A percentile compares a stretch with the other conserved stretches of the same genome.
Evolutionary conservation across 2,797 vertebrate genomes (phyloP).

Genomic region (Liparis tanakae): DNA sequence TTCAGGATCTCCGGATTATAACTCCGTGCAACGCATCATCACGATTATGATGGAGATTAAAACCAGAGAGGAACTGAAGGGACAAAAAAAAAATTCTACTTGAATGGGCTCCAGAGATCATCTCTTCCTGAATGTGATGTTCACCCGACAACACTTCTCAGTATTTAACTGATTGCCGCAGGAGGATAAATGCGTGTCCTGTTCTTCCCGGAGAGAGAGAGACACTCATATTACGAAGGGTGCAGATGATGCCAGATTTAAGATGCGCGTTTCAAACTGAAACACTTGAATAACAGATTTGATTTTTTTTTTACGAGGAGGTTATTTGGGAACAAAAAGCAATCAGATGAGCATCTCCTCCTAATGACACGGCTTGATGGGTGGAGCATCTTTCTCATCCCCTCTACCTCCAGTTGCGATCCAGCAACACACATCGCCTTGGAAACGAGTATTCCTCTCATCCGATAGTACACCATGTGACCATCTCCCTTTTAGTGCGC

Average conservation of each 20-base stretch:
- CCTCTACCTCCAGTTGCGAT: slow-evolving; percentile 39
- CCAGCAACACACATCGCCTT: slow-evolving; percentile 60
- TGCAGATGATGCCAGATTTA: slow-evolving; percentile 34
- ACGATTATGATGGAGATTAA: slow-evolving; percentile 19
- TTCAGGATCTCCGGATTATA: slow-evolving; percentile 42
- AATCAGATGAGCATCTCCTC: slow-evolving; percentile 23
- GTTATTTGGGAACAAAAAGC: slow-evolving; percentile 12
- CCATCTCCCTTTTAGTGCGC: slow-evolving; percentile 43
- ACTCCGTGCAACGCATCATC: slow-evolving; percentile 20
- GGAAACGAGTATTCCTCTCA: slow-evolving; percentile 65
- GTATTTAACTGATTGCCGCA: not conserved
- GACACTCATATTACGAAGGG: slow-evolving; percentile 13
- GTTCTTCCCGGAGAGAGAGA: slow-evolving; percentile 16
- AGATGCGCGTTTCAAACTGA: slow-evolving; percentile 25
- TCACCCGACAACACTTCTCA: not conserved
- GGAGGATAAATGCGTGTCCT: slow-evolving; percentile 10
- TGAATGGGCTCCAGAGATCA: slow-evolving; percentile 13
- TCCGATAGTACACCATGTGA: slow-evolving; percentile 65
- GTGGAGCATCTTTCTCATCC: slow-evolving; percentile 30
- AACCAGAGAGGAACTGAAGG: slow-evolving; percentile 3
- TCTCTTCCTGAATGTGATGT: slow-evolving; percentile 17
- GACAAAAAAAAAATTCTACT: slow-evolving; percentile 6
- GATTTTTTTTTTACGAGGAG: slow-evolving; percentile 1
- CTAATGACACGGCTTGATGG: slow-evolving; percentile 19
- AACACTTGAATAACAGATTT: slow-evolving; percentile 30